Evolutionary conservation across 2,797 vertebrate genomes (phyloP).

Genomic region (Ctenopoma kingsleyae): DNA sequence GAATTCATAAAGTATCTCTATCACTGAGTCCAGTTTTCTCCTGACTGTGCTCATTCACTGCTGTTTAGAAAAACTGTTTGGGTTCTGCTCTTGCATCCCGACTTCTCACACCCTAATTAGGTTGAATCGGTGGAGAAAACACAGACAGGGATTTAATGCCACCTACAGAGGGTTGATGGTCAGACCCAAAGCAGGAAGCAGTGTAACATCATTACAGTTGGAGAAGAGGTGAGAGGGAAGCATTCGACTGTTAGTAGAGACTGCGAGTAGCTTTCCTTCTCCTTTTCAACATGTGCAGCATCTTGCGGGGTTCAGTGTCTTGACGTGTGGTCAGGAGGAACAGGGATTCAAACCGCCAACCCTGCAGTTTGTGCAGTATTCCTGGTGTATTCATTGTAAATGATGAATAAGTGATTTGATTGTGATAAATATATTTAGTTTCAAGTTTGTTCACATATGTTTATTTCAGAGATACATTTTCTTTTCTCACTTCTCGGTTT

Average conservation of each 20-base stretch:
- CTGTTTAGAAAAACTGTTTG: background rate
- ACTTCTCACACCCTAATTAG: background rate
- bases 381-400: too few relatives aligned
- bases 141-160: background rate
- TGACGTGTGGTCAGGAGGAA: too few relatives aligned
- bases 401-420: background rate
- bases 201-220: background rate
- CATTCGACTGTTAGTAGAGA: background rate
- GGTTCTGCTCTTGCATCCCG: constrained; percentile 7
- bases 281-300: too few relatives aligned
- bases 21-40: background rate
- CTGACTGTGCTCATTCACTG: background rate
- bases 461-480: background rate
- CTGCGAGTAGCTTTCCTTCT: too few relatives aligned
- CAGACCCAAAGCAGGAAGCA: background rate
- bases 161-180: background rate
- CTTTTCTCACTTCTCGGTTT: background rate
- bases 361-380: too few relatives aligned
- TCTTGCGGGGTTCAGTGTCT: too few relatives aligned
- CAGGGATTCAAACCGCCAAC: too few relatives aligned
- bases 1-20: background rate
- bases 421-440: background rate
- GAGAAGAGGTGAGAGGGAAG: background rate
- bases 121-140: background rate
- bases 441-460: background rate